Evolutionary conservation across 2,888 invertebrate genomes (phyloP), one percentile per base, ranked within the genome.

Genomic region (Anthophora plumipes): DNA sequence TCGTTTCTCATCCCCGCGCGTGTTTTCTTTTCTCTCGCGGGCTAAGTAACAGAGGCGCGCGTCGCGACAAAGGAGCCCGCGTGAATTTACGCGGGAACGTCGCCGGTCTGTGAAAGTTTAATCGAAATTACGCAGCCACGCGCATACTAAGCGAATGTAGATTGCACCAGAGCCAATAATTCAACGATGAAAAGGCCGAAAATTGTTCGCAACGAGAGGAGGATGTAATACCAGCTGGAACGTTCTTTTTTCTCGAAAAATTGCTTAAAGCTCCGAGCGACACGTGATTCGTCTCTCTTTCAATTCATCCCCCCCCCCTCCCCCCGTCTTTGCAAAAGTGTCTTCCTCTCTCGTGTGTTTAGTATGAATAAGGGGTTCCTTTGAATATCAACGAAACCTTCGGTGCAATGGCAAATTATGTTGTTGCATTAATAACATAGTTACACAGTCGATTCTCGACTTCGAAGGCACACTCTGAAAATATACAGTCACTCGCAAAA

Each of bases 41-140:
- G 31, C 31, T 52, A 60, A 60, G 37, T 54, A 50, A 20, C 66
- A 54, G 17, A 17, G 37, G 60, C 60, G 31, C 48, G 48, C 12
- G 52, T 25, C 37, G 37, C 37, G 37, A 14, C 25, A 60, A 64
- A 22, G 48, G 31, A n/a, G 6, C 22, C 22, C 41, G 52, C 61
- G 54, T 37, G 48, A 64, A 64, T 57, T 59, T 59, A 25, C 63
- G 46, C 61, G 37, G 22, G 14, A 5, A 25, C 57, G 25, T 22
- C 63, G 39, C 31, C 31, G 31, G 22, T 11, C 57, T 20, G 50
- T 37, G 25, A 48, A 52, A 59, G 59, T 74, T 75, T 67, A 61
- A 75, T 76, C 76, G 77, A 61, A 77, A 77, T 77, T 75, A 63
- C 63, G 59, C 77, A 61, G 11, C 25, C 61, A 25, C 6, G 59